A percentile compares a stretch with the other conserved stretches of the same genome.
phyloP scores from a whole-genome alignment of 2,113 vertebrate genomes.

The Pteropus alecto region DNA sequence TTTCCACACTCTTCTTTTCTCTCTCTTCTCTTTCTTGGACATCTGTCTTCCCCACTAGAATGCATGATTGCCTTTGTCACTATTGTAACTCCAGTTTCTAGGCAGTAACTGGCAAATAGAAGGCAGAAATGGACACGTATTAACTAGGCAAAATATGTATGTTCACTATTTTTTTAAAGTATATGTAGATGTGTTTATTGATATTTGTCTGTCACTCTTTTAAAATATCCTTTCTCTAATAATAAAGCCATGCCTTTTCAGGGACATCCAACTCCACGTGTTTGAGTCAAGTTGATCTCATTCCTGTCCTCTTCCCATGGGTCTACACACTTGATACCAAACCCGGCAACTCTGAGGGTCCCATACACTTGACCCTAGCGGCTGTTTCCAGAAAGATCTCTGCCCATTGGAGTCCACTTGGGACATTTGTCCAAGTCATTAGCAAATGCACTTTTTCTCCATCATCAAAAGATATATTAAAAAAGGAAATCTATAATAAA shows the following conservation, averaged over 20 bases:
- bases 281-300: not conserved
- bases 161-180: not conserved
- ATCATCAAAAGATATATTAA: not conserved
- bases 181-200: not conserved
- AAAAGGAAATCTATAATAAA: not conserved
- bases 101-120: not conserved
- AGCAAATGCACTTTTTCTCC: not conserved
- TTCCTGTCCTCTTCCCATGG: not conserved
- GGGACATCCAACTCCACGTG: not conserved
- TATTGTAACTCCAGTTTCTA: not conserved
- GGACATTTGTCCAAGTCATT: not conserved
- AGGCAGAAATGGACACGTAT: not conserved
- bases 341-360: not conserved
- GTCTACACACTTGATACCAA: not conserved
- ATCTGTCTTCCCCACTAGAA: not conserved
- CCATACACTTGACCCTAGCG: not conserved
- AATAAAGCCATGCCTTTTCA: not conserved
- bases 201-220: not conserved
- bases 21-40: not conserved
- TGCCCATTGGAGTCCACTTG: not conserved
- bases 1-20: not conserved
- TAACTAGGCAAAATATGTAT: not conserved
- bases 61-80: not conserved
- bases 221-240: not conserved
- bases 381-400: not conserved